phyloP scores from a whole-genome alignment of 2,888 invertebrate species.

The Eristalis intricaria region DNA sequence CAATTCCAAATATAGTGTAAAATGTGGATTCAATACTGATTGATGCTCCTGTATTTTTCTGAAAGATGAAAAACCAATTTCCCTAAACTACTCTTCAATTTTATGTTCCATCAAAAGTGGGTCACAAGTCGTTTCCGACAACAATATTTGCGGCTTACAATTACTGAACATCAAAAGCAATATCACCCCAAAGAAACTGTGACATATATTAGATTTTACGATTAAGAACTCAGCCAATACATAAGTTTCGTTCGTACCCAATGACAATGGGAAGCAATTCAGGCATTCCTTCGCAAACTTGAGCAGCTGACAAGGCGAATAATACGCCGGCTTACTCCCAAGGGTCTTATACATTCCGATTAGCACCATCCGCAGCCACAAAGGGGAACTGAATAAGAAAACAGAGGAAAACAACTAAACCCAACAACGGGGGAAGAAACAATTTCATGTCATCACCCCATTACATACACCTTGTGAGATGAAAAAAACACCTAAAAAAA shows the following conservation, averaged over 20 bases:
- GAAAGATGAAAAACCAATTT: background rate
- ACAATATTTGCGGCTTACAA: background rate
- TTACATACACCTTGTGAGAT: conserved; percentile 9
- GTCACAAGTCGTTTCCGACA: conserved; percentile 9
- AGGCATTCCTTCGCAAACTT: conserved; percentile 10
- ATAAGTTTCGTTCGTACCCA: conserved; percentile 4
- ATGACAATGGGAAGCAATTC: conserved; percentile 25
- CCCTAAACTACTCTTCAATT: background rate
- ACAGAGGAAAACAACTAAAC: background rate
- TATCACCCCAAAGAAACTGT: background rate
- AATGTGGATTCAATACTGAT: no score
- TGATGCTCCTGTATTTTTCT: no score
- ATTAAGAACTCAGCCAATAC: conserved; percentile 7
- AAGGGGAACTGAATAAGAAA: background rate
- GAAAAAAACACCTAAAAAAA: background rate
- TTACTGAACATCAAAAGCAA: conserved; percentile 5
- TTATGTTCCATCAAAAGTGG: background rate
- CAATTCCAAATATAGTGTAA: no score
- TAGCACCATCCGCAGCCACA: conserved; percentile 36
- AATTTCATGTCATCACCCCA: conserved; percentile 44
- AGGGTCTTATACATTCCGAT: conserved; percentile 40
- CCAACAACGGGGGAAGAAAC: conserved; percentile 7
- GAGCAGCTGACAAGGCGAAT: conserved; percentile 34
- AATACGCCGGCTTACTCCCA: conserved; percentile 9
- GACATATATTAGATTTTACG: conserved; percentile 20